Evolutionary conservation across 2,888 invertebrate genomes (phyloP).

Genomic region (Cryptocephalus primarius): DNA sequence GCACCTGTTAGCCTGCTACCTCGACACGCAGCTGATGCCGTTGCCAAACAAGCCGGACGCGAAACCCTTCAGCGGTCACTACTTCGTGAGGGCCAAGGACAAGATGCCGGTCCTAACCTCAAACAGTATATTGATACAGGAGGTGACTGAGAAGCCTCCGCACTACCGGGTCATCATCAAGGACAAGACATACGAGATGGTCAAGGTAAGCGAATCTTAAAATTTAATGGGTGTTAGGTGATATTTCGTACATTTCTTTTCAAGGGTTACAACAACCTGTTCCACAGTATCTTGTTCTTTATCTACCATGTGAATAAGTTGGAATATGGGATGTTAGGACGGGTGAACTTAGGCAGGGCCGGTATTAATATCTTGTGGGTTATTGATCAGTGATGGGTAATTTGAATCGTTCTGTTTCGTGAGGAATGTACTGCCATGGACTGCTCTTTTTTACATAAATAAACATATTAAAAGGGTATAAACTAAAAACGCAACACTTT

Average conservation of each 20-base stretch:
- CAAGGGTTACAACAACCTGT: constrained; percentile 78
- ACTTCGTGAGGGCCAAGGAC: constrained; percentile 38
- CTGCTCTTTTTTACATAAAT: background rate
- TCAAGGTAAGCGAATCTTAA: constrained; percentile 46
- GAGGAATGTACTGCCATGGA: too few species aligned
- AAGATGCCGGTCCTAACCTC: constrained; percentile 35
- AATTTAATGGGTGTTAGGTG: too few species aligned
- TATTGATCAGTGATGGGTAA: constrained; percentile 39
- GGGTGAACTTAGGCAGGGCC: constrained; percentile 64
- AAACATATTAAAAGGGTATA: background rate
- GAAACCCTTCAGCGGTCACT: constrained; percentile 49
- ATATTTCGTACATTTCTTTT: constrained; percentile 19
- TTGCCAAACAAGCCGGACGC: constrained; percentile 53
- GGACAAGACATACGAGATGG: constrained; percentile 55
- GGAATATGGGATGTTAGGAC: constrained; percentile 64
- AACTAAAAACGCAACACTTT: background rate
- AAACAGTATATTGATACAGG: constrained; percentile 50
- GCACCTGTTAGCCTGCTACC: constrained; percentile 74
- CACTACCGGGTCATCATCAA: constrained; percentile 59
- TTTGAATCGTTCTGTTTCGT: background rate
- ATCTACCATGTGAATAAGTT: constrained; percentile 62
- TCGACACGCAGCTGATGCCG: constrained; percentile 71
- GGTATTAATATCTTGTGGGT: constrained; percentile 81
- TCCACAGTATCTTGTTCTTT: constrained; percentile 76
- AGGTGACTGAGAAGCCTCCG: constrained; percentile 54